Percentiles rank a stretch among this genome's conserved stretches.
Evolutionary conservation across 37 sponge, comb jelly and placozoan genomes (phyloP).

Genomic region (Agelas oroides): DNA sequence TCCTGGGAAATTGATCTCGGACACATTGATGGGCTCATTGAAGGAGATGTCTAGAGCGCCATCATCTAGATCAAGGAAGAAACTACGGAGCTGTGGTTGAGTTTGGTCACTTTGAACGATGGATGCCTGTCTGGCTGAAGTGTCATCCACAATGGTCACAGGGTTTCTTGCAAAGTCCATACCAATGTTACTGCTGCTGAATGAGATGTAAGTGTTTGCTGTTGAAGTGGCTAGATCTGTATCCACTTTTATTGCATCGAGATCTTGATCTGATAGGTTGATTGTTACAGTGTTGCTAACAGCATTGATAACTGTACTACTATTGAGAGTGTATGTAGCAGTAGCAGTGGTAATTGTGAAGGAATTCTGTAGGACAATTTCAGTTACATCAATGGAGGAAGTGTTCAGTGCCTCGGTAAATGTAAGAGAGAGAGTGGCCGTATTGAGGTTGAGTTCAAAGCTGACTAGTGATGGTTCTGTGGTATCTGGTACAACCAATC

Average conservation of each 20-base stretch:
- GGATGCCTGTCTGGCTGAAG: conserved; percentile 26
- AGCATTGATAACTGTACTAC: conserved; percentile 19
- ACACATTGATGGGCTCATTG: conserved; percentile 76
- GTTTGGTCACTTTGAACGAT: conserved; percentile 52
- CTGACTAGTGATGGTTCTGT: conserved; percentile 63
- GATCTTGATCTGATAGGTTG: conserved; percentile 50
- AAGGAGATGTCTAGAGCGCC: conserved; percentile 73
- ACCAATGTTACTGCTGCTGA: conserved; percentile 19
- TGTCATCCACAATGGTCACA: conserved; percentile 14
- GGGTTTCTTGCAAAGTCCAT: conserved; percentile 70
- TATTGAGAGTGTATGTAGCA: conserved; percentile 30
- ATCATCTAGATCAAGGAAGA: conserved; percentile 63
- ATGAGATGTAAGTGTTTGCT: conserved; percentile 55
- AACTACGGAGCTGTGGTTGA: conserved; percentile 59
- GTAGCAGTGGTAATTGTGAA: neutral
- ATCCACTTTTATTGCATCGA: conserved; percentile 71
- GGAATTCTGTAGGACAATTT: conserved; percentile 48
- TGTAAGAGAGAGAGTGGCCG: conserved; percentile 55
- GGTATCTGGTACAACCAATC: conserved; percentile 47
- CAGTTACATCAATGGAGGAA: conserved; percentile 48
- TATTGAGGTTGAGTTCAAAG: conserved; percentile 69
- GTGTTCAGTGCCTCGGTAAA: conserved; percentile 78
- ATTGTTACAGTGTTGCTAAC: conserved; percentile 60
- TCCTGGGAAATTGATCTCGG: conserved; percentile 35
- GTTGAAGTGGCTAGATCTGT: conserved; percentile 16